Evolutionary conservation across 2,113 vertebrate species (phyloP).

Genomic region (Cyprinodon brontotheroides): DNA sequence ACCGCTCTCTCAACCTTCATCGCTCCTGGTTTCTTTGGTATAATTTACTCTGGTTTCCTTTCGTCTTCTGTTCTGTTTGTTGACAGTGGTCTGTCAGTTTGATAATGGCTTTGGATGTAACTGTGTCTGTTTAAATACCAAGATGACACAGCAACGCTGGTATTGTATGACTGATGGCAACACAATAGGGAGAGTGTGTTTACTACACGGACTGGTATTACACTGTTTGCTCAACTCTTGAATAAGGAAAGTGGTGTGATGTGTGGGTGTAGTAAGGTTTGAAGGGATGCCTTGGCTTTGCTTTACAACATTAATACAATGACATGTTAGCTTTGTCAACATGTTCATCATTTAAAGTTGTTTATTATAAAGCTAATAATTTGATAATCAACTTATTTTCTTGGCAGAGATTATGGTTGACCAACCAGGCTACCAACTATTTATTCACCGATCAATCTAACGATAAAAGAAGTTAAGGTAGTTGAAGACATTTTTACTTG

Average conservation of each 20-base stretch:
- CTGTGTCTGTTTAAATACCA: conserved; percentile 48
- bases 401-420: neutral
- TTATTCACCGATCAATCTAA: too few species aligned
- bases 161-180: conserved; percentile 52
- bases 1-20: conserved; percentile 3
- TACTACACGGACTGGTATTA: conserved; percentile 39
- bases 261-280: neutral
- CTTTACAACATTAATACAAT: conserved; percentile 8
- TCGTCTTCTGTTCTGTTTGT: conserved; percentile 53
- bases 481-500: too few species aligned
- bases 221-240: conserved; percentile 49
- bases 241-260: conserved; percentile 11
- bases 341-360: neutral
- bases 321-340: conserved; percentile 4
- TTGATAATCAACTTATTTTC: neutral
- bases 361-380: neutral
- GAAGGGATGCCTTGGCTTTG: neutral
- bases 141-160: conserved; percentile 52
- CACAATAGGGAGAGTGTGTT: conserved; percentile 51
- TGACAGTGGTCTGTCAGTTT: conserved; percentile 49
- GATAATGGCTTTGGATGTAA: conserved; percentile 53
- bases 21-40: conserved; percentile 32
- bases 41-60: conserved; percentile 46
- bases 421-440: neutral
- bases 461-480: too few species aligned